These are phyloP conservation scores for Rhynchotus rufescens DNA, from an alignment of 2,797 vertebrate species.

Conservation along the genomic window DNA sequence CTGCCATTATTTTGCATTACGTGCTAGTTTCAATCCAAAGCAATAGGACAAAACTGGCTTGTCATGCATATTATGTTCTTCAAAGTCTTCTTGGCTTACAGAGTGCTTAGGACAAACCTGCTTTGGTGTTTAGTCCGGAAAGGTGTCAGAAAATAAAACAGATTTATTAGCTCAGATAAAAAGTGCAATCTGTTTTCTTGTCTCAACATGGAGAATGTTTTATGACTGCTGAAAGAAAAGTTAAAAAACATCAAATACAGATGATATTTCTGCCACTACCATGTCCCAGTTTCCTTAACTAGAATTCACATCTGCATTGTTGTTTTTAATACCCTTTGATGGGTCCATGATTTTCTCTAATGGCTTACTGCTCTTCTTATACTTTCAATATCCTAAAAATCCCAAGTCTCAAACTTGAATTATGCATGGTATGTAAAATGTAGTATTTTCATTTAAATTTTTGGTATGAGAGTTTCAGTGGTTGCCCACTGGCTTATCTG, in stretches of 20 bases:
- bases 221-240: background rate
- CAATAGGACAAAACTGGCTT: background rate
- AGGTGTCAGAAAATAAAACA: background rate
- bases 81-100: background rate
- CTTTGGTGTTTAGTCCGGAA: background rate
- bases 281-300: background rate
- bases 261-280: background rate
- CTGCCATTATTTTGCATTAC: background rate
- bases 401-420: background rate
- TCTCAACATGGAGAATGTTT: background rate
- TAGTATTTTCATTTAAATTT: conserved; percentile 2
- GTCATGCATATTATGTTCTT: background rate
- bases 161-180: background rate
- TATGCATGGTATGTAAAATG: conserved; percentile 30
- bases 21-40: background rate
- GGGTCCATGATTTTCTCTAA: conserved; percentile 10
- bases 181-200: background rate
- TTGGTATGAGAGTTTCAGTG: conserved; percentile 2
- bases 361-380: conserved; percentile 19
- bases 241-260: background rate
- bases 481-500: conserved; percentile 15
- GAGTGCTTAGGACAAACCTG: background rate
- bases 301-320: background rate
- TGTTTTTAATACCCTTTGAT: conserved; percentile 27
- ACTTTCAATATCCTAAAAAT: conserved; percentile 14